phyloP scores from a whole-genome alignment of 1,140 invertebrate genomes.

The Cydia fagiglandana region DNA sequence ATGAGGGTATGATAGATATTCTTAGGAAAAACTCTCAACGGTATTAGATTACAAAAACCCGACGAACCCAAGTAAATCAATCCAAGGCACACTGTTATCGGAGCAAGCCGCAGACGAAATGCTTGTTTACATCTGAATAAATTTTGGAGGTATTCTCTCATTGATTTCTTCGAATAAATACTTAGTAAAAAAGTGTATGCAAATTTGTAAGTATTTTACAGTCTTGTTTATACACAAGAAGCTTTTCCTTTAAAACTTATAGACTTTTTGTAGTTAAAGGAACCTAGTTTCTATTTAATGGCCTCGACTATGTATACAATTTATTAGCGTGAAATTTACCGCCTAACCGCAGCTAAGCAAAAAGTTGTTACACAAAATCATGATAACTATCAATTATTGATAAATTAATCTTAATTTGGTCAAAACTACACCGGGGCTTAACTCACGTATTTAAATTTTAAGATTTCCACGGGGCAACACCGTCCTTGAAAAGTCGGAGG shows the following conservation, averaged over 20 bases:
- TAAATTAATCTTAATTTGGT: too few species aligned
- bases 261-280: not conserved
- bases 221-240: not conserved
- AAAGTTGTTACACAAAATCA: not conserved
- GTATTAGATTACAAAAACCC: constrained; percentile 29
- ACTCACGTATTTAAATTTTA: too few species aligned
- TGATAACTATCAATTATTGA: too few species aligned
- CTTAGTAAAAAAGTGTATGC: not conserved
- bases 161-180: not conserved
- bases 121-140: constrained; percentile 20
- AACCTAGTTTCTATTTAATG: not conserved
- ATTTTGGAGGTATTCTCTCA: not conserved
- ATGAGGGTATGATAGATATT: not conserved
- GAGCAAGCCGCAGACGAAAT: constrained; percentile 20
- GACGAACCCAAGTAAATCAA: constrained; percentile 12
- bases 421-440: too few species aligned
- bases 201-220: too few species aligned
- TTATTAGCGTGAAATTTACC: not conserved
- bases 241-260: not conserved
- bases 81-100: constrained; percentile 15
- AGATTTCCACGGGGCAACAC: too few species aligned
- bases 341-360: not conserved
- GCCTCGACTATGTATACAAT: not conserved
- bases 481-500: too few species aligned
- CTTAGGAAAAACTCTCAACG: constrained; percentile 20